phyloP scores from a whole-genome alignment of 2,113 vertebrate species.

The Puma concolor region DNA sequence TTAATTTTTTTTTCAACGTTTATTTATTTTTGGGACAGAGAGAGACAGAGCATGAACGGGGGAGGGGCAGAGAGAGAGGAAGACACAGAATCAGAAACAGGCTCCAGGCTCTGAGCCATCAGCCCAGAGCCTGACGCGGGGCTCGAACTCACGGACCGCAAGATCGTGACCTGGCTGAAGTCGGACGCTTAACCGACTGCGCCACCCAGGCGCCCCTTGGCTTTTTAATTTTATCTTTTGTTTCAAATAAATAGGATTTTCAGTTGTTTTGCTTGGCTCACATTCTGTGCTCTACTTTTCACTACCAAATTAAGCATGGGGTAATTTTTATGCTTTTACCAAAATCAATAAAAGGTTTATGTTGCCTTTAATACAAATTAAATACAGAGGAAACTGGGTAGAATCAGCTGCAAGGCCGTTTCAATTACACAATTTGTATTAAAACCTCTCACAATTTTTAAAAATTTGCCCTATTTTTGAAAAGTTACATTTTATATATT shows the following conservation, averaged over 20 bases:
- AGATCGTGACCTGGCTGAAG: no score
- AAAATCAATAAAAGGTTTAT: conserved; percentile 49
- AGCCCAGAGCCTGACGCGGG: no score
- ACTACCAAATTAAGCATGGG: conserved; percentile 26
- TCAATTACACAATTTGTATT: background rate
- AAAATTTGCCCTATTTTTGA: background rate
- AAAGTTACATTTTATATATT: background rate
- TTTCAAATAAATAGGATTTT: conserved; percentile 25
- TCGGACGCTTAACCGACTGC: no score
- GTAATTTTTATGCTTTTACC: conserved; percentile 33
- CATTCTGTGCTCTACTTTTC: background rate
- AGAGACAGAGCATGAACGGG: no score
- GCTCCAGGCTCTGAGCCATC: no score
- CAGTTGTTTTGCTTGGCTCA: background rate
- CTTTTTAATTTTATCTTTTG: conserved; percentile 35
- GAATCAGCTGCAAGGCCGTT: background rate
- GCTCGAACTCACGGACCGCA: no score
- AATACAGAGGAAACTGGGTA: conserved; percentile 12
- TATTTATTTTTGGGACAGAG: no score
- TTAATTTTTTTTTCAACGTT: conserved; percentile 46
- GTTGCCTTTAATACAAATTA: conserved; percentile 52
- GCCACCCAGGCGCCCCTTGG: no score
- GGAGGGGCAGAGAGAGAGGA: no score
- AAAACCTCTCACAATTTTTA: background rate
- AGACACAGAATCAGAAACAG: no score